Conservation (phyloP, 1,140 invertebrate species). For the Aphidius gifuensis region DNA sequence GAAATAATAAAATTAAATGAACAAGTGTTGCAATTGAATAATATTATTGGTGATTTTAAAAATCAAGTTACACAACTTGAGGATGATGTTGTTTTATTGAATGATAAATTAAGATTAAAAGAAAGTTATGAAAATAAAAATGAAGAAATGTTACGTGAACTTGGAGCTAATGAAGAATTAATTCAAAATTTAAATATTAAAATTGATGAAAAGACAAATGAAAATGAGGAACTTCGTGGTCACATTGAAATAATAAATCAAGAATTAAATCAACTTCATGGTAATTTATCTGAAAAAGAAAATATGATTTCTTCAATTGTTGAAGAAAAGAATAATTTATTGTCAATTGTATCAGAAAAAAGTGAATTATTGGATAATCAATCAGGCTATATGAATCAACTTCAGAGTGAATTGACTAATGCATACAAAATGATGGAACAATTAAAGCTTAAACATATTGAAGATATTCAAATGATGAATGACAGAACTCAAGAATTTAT, state of each 20-base stretch:
- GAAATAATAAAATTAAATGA: conserved; percentile 30
- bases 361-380: conserved; percentile 32
- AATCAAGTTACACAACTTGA: conserved; percentile 21
- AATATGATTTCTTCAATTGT: conserved; percentile 21
- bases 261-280: conserved; percentile 9
- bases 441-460: conserved; percentile 37
- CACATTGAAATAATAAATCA: too few species aligned
- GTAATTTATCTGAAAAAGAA: conserved; percentile 32
- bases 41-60: conserved; percentile 14
- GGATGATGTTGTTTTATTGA: conserved; percentile 43
- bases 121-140: conserved; percentile 38
- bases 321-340: conserved; percentile 11
- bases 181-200: conserved; percentile 45
- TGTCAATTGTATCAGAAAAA: conserved; percentile 13
- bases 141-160: conserved; percentile 46
- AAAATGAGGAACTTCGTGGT: conserved; percentile 22
- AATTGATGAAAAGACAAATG: conserved; percentile 38
- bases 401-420: conserved; percentile 51
- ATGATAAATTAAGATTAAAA: conserved; percentile 55
- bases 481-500: conserved; percentile 32
- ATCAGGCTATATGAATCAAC: conserved; percentile 40
- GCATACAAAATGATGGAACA: conserved; percentile 55
- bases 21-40: conserved; percentile 31
- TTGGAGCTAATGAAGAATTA: conserved; percentile 38
- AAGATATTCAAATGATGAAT: conserved; percentile 40